Percentiles rank a stretch among this genome's conserved stretches.
Evolutionary conservation across 2,888 invertebrate species (phyloP).

Genomic region (Netelia melanura): DNA sequence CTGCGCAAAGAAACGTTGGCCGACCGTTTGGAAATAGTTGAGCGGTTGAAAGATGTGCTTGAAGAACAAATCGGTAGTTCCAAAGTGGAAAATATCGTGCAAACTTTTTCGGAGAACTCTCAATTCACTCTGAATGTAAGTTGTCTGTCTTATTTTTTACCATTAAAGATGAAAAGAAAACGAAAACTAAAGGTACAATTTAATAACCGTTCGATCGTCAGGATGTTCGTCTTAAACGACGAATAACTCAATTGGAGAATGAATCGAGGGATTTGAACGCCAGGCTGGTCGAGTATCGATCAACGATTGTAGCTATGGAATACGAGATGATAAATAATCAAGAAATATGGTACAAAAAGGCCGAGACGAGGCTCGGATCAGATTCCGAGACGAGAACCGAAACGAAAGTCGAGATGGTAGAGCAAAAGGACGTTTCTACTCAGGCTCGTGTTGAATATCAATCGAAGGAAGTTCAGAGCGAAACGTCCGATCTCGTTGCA

Average conservation of each 20-base stretch:
- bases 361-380: constrained; percentile 52
- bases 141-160: neutral
- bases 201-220: constrained; percentile 57
- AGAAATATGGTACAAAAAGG: constrained; percentile 74
- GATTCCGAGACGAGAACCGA: constrained; percentile 39
- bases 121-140: constrained; percentile 77
- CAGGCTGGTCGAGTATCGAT: constrained; percentile 75
- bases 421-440: constrained; percentile 66
- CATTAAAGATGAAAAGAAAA: neutral
- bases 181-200: neutral
- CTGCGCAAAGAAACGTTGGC: constrained; percentile 77
- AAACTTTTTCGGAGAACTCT: constrained; percentile 78
- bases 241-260: constrained; percentile 78
- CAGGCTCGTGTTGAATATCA: constrained; percentile 69
- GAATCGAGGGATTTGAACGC: constrained; percentile 74
- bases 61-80: constrained; percentile 80
- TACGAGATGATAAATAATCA: constrained; percentile 77
- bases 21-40: constrained; percentile 79
- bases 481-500: constrained; percentile 46
- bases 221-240: constrained; percentile 79
- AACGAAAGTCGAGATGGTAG: constrained; percentile 65
- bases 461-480: constrained; percentile 72
- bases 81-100: constrained; percentile 77
- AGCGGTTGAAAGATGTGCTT: constrained; percentile 79
- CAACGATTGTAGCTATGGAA: constrained; percentile 76